Base-by-base conservation (phyloP, 2,888 invertebrate genomes). In the Nudaria mundana region DNA sequence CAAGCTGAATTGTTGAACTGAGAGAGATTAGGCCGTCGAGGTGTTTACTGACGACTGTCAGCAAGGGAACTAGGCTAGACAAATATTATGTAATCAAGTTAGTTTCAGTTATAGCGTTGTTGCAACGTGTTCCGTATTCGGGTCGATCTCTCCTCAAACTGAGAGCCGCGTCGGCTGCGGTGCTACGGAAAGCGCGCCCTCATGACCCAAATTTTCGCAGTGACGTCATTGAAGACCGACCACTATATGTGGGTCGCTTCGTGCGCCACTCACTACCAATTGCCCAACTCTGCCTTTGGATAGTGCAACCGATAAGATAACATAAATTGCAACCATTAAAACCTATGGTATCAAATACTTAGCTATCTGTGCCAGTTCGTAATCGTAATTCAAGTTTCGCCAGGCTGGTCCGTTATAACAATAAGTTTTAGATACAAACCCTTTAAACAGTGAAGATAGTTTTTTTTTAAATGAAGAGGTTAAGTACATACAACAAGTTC, bases 191-290 rank as follows among this genome's bases (percentile, higher is more conserved):
- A 66, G 66, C 57, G 63, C 71, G 82, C 69, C 77, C 81, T 73
- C 74, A 62, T 87, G 84, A 85, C 87, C 86, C 76, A 84, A 76
- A 86, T 87, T 76, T 80, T 69, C 63, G 64, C 64, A 62, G 63
- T 81, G 82, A 85, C 85, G 85, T 86, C 87, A 85, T 71, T 56
- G 71, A 74, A 66, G 70, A 69, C 62, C 69, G 75, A 66, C 70
- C 69, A 71, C 67, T 25, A 8, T 63, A 81, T 76, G 76, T 82
- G 71, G 84, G 81, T 77, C 81, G 66, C 56, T 63, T 62, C 70
- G 65, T 60, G 61, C 60, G 58, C 67, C 57, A 48, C 47, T 41
- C 61, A 61, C 52, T 59, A 51, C 49, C 57, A 51, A 44, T 43
- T 54, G 59, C 57, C 63, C 56, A 51, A 63, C 53, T 60, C 60